A percentile compares a stretch with the other conserved stretches of the same genome.
phyloP scores from a whole-genome alignment of 2,797 vertebrate species.

The Trematomus bernacchii region DNA sequence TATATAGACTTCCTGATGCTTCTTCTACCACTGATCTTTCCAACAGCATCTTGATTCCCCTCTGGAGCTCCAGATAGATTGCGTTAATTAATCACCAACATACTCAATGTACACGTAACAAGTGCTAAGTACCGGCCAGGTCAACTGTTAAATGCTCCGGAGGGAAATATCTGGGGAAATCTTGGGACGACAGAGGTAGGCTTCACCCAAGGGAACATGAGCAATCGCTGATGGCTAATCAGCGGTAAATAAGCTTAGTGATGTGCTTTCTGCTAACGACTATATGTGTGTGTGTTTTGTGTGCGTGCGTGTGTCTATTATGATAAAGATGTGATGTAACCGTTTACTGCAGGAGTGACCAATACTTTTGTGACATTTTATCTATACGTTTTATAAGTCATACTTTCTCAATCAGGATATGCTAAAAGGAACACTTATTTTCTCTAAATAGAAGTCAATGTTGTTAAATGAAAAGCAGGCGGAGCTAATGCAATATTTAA shows the following conservation, averaged over 20 bases:
- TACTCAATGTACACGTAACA: conserved; percentile 66
- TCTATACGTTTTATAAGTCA: too few relatives aligned
- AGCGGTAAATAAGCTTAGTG: conserved; percentile 31
- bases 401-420: neutral
- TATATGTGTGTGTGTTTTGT: neutral
- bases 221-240: conserved; percentile 23
- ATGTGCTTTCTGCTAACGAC: conserved; percentile 16
- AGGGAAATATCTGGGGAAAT: conserved; percentile 61
- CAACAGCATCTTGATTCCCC: conserved; percentile 63
- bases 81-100: conserved; percentile 76
- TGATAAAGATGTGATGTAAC: neutral
- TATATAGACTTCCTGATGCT: conserved; percentile 14
- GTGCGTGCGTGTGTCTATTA: neutral
- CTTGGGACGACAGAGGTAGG: conserved; percentile 37
- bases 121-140: conserved; percentile 63
- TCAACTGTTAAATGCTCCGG: conserved; percentile 55
- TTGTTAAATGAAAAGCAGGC: conserved; percentile 6
- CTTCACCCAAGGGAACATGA: conserved; percentile 44
- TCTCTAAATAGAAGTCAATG: neutral
- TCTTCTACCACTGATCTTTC: conserved; percentile 56
- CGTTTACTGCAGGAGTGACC: neutral
- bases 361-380: neutral
- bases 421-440: neutral
- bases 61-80: conserved; percentile 58
- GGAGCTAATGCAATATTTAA: neutral